Percentiles rank a stretch among this genome's conserved stretches.
Evolutionary conservation across 2,797 vertebrate genomes (phyloP).

Genomic region (Triplophysa yarkandensis): DNA sequence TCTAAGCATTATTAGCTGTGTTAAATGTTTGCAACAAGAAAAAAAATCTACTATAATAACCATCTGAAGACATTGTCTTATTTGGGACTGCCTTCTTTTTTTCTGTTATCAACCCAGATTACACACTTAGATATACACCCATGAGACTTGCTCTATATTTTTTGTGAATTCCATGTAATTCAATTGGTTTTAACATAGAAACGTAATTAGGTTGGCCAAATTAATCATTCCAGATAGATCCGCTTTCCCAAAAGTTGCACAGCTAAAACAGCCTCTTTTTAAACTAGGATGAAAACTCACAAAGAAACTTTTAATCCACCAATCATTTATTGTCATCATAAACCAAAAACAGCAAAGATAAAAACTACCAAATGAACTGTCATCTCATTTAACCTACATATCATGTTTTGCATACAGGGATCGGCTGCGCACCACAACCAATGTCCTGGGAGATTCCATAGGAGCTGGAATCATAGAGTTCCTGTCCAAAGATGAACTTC

Average conservation of each 20-base stretch:
- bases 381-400: neutral
- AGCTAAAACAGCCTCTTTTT: constrained; percentile 68
- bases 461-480: constrained; percentile 97
- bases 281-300: constrained; percentile 67
- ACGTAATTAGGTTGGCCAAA: constrained; percentile 85
- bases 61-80: constrained; percentile 44
- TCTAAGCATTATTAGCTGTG: too few relatives aligned
- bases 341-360: neutral
- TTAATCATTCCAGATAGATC: constrained; percentile 82
- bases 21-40: neutral
- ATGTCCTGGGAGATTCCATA: constrained; percentile 93
- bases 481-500: constrained; percentile 90
- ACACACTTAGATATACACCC: constrained; percentile 74
- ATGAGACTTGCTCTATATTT: constrained; percentile 74
- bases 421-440: constrained; percentile 94
- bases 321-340: neutral
- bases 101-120: constrained; percentile 69
- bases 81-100: constrained; percentile 51
- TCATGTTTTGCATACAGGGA: constrained; percentile 74
- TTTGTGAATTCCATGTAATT: constrained; percentile 71
- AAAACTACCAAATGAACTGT: neutral
- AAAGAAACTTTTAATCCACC: constrained; percentile 39
- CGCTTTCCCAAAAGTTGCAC: constrained; percentile 73
- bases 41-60: neutral
- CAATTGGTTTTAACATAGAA: constrained; percentile 81